Conservation (phyloP, 2,113 vertebrate species). For the Pitta sordida region DNA sequence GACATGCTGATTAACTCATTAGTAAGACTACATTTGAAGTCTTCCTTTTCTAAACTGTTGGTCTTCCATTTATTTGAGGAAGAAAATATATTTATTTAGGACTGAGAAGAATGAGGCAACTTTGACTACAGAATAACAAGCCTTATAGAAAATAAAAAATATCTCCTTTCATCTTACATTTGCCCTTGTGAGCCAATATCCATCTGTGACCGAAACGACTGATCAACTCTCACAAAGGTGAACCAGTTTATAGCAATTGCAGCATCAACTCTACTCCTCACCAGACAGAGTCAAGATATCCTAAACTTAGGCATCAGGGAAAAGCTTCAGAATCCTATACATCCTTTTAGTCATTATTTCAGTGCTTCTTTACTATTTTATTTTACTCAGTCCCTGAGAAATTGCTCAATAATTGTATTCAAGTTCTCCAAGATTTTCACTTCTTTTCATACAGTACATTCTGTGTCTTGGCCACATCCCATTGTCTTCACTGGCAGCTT, state of each 20-base stretch:
- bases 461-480: not conserved
- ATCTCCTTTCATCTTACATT: not conserved
- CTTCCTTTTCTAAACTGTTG: not conserved
- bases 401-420: not conserved
- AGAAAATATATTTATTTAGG: not conserved
- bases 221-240: not conserved
- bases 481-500: not conserved
- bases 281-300: not conserved
- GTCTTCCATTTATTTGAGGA: not conserved
- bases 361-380: not conserved
- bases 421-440: not conserved
- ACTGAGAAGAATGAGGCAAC: not conserved
- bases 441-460: not conserved
- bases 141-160: not conserved
- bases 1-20: slow-evolving; percentile 59
- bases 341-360: not conserved
- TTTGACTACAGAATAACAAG: not conserved
- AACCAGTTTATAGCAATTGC: not conserved
- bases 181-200: not conserved
- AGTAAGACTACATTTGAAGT: slow-evolving; percentile 15
- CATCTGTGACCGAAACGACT: rapidly evolving
- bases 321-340: not conserved
- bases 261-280: not conserved
- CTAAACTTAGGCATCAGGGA: not conserved
- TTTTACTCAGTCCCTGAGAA: not conserved